Evolutionary conservation across 2,113 vertebrate genomes (phyloP), one percentile per base, ranked within the genome.

Genomic region (Hyperopisus bebe): DNA sequence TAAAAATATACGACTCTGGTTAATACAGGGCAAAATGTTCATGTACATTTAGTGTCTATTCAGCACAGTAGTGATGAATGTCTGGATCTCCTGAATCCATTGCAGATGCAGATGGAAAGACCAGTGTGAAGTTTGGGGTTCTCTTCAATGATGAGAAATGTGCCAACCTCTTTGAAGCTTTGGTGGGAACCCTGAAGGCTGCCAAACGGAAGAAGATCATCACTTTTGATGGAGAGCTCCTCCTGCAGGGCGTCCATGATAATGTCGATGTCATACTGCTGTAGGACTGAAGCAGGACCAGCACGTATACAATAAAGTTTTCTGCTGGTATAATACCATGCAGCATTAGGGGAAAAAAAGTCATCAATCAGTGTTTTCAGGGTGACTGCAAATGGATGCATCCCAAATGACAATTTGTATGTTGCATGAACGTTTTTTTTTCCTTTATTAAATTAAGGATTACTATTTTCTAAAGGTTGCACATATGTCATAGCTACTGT

Each of bases 111-210:
- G 96, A 97, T 42, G 98, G 98, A 86, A 96, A 96, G 92, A 94
- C 95, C 82, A 96, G 94, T 0, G 98, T 99, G 90, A 99, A 97
- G 92, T 99, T 99, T 51, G 98, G 98, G 27, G 97, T 99, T 62
- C 94, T 99, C 86, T 99, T 99, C 91, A 96, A 89, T 10, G 98
- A 99, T 70, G 98, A 99, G 50, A 96, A 94, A 44, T 99, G 98
- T 93, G 98, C 98, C 94, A 99, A 99, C 92, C 97, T 99, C 93
- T 99, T 99, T 62, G 98, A 99, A 95, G 98, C 98, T 0, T 87
- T 99, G 35, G 98, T 99, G 51, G 98, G 98, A 88, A 99, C 98
- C 0, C 94, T 99, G 88, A 98, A 94, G 94, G 98, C 98, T 0
- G 98, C 98, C 46, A 99, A 99, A 92, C 96, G 93, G 90, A 97